Conservation (phyloP, 2,888 invertebrate genomes). For the Nipponacmea schrenckii region DNA sequence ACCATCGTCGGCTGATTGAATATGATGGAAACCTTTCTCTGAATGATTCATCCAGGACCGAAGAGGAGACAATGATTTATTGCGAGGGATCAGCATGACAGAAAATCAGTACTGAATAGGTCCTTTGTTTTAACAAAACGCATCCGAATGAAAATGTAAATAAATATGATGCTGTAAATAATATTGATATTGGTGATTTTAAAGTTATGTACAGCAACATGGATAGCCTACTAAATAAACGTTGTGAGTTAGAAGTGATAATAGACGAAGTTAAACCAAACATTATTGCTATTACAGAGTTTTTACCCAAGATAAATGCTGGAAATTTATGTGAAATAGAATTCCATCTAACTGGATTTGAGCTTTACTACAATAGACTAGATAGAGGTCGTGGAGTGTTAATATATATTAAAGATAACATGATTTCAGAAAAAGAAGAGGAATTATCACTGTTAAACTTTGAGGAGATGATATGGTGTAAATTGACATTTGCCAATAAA, state of each 20-base stretch:
- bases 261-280: background rate
- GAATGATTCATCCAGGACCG: too few relatives aligned
- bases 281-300: background rate
- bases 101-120: too few relatives aligned
- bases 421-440: background rate
- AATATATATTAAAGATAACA: background rate
- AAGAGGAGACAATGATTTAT: too few relatives aligned
- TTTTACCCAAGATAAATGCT: background rate
- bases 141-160: too few relatives aligned
- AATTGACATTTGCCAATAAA: background rate
- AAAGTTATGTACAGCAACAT: too few relatives aligned
- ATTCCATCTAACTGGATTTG: background rate
- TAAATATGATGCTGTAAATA: too few relatives aligned
- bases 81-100: too few relatives aligned
- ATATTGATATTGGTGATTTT: too few relatives aligned
- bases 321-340: background rate
- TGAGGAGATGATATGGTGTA: background rate
- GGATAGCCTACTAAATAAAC: background rate
- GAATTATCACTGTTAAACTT: background rate
- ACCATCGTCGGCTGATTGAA: too few relatives aligned
- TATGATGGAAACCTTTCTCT: too few relatives aligned
- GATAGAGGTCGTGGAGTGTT: background rate
- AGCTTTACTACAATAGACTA: background rate
- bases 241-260: background rate
- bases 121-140: too few relatives aligned